Base-by-base conservation (phyloP, 1,140 invertebrate genomes). In the Philotrypesis tridentata region DNA sequence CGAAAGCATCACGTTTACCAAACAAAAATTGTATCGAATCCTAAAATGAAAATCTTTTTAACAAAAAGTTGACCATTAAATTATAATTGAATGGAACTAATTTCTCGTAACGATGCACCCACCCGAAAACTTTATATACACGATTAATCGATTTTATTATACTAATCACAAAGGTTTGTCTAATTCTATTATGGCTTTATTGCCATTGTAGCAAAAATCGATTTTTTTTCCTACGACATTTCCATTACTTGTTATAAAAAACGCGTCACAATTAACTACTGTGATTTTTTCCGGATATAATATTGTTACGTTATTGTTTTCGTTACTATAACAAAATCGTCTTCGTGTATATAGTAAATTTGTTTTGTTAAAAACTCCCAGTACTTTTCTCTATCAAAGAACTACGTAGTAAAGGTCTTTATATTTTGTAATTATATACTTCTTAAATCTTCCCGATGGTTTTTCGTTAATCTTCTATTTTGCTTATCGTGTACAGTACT, bases 251-350 rank as follows among this genome's bases (percentile, higher is more conserved):
- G 33, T 29, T 80, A 65, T 73, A 80, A 80, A 74, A 80, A 80
- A 72, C 33, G 25, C 33, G n/a, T 61, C n/a, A 37, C 12, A 33
- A 25, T 33, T 68, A 25, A 71, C 43, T 79, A 79, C 1, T 71
- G 65, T 14, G 11, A 71, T 79, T 79, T 67, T n/a, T 73, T 77
- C 74, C 77, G 75, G 79, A 79, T 70, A n/a, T n/a, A n/a, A n/a
- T n/a, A n/a, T n/a, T 5, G 6, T 68, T 84, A 27, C 65, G 82
- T 29, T 25, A 61, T 60, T 72, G 43, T 72, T 48, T 76, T 79
- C 17, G 61, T 31, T 29, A 74, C 48, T 37, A 82, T 73, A 70
- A 82, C 73, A 81, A 80, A 82, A 82, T 82, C 70, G 77, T 68
- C 40, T 78, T 80, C 70, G 61, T 76, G 17, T 77, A n/a, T 55